A percentile compares a stretch with the other conserved stretches of the same genome.
Evolutionary conservation across 2,797 vertebrate species (phyloP).

Genomic region (Takifugu rubripes): DNA sequence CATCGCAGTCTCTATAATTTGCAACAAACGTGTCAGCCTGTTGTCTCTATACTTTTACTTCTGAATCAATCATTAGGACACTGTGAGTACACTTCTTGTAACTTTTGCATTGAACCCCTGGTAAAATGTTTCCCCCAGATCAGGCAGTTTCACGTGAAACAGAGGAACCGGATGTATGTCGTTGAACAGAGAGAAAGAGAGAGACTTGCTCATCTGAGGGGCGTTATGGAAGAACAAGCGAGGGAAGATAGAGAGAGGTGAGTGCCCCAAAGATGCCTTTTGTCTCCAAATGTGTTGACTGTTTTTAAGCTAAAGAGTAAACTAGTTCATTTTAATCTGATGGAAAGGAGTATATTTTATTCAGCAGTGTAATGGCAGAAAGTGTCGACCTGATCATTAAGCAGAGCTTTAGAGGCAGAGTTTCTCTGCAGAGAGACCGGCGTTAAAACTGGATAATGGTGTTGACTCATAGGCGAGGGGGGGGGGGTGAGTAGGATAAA

Average conservation of each 20-base stretch:
- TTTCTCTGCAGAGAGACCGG: constrained; percentile 17
- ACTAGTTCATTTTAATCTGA: background rate
- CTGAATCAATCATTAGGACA: constrained; percentile 66
- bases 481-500: constrained; percentile 38
- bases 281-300: too few relatives aligned
- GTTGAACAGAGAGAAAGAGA: constrained; percentile 77
- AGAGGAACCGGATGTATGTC: constrained; percentile 78
- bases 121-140: constrained; percentile 70
- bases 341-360: background rate
- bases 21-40: constrained; percentile 67
- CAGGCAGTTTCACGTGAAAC: constrained; percentile 81
- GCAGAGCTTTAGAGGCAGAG: background rate
- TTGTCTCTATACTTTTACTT: constrained; percentile 58
- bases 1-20: constrained; percentile 67
- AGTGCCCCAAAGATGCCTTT: constrained; percentile 9
- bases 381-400: too few relatives aligned
- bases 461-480: constrained; percentile 15
- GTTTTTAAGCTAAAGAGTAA: too few relatives aligned
- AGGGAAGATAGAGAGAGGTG: constrained; percentile 87
- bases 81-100: constrained; percentile 24
- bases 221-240: constrained; percentile 83
- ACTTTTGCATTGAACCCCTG: constrained; percentile 29
- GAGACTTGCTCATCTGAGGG: constrained; percentile 80
- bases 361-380: background rate
- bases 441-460: constrained; percentile 25